These are phyloP conservation scores for Amblyraja radiata DNA, from an alignment of 2,797 vertebrate genomes.

Conservation along the genomic window DNA sequence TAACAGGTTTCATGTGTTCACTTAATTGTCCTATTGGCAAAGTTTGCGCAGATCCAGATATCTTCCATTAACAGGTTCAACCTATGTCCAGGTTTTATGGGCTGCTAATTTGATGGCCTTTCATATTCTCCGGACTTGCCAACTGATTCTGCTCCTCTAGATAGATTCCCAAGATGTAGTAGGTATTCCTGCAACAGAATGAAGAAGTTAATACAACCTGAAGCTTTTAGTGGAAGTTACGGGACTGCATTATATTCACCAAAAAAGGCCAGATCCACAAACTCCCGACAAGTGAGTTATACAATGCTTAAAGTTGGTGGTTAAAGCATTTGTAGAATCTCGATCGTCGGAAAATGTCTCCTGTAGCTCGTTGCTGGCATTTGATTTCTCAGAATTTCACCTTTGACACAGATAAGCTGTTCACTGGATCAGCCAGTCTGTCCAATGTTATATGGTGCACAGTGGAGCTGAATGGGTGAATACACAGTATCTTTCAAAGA, in stretches of 20 bases:
- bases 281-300: background rate
- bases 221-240: background rate
- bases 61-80: constrained; percentile 22
- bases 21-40: background rate
- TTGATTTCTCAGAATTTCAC: background rate
- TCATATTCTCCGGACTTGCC: background rate
- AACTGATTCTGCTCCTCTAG: background rate
- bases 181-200: background rate
- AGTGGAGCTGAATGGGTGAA: no score
- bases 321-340: background rate
- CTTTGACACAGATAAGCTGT: background rate
- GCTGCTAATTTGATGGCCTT: background rate
- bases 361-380: no score
- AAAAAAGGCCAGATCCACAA: background rate
- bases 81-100: background rate
- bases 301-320: background rate
- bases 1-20: constrained; percentile 23
- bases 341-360: background rate
- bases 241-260: no score
- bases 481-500: no score
- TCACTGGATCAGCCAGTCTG: background rate
- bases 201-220: background rate
- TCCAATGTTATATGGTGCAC: background rate
- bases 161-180: background rate
- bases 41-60: background rate